Conservation (phyloP, 2,797 vertebrate genomes). For the Chanos chanos region DNA sequence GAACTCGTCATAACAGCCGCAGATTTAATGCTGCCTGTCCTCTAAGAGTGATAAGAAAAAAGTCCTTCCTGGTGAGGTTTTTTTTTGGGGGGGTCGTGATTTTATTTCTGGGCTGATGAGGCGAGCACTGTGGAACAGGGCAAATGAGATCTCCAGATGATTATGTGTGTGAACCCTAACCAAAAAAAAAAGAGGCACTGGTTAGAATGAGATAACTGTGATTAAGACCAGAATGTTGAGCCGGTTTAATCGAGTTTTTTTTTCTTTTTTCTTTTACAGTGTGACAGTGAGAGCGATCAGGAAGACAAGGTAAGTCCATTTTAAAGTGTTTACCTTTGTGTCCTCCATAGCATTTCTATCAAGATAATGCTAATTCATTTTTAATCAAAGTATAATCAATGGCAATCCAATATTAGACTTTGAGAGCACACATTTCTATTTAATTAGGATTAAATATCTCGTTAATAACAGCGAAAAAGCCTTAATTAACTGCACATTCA, state of each 20-base stretch:
- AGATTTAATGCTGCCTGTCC: conserved; percentile 39
- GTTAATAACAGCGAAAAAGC: conserved; percentile 65
- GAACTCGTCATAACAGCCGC: conserved; percentile 38
- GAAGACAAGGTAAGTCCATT: conserved; percentile 87
- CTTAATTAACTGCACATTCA: conserved; percentile 72
- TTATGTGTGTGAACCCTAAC: conserved; percentile 17
- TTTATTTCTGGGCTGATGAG: conserved; percentile 44
- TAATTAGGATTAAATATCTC: conserved; percentile 70
- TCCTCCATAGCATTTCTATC: background rate
- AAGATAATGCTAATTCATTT: conserved; percentile 12
- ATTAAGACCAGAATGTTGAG: no score
- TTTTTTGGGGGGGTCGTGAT: no score
- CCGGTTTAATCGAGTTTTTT: conserved; percentile 23
- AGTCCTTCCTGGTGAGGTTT: conserved; percentile 35
- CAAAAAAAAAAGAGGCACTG: background rate
- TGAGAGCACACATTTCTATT: conserved; percentile 58
- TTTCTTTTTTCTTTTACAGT: conserved; percentile 66
- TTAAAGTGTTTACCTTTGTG: background rate
- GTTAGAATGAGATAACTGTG: no score
- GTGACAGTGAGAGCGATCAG: conserved; percentile 93
- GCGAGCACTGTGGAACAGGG: conserved; percentile 19
- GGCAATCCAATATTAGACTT: conserved; percentile 56
- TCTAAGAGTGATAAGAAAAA: conserved; percentile 34
- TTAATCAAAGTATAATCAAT: conserved; percentile 43
- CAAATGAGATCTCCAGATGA: conserved; percentile 3